Evolutionary conservation across 2,113 vertebrate genomes (phyloP).

Genomic region (Corythornis cristatus): DNA sequence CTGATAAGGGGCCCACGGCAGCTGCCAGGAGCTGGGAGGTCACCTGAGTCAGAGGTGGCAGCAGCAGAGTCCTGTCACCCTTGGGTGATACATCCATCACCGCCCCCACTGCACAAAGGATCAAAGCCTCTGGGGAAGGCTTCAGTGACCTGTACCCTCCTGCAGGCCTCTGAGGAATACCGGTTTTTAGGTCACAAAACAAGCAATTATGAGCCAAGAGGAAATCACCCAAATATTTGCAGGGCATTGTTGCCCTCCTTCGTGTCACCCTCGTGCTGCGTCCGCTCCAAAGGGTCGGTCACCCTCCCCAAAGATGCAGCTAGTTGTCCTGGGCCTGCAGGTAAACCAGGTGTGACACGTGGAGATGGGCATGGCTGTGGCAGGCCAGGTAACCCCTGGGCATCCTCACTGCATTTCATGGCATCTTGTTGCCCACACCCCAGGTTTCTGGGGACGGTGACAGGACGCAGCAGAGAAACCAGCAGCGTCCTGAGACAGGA

Average conservation of each 20-base stretch:
- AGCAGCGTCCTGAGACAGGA: not conserved
- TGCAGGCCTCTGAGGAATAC: not conserved
- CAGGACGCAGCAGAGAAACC: not conserved
- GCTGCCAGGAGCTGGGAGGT: not conserved
- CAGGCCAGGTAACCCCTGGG: not conserved
- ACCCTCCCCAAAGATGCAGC: not conserved
- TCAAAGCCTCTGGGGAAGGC: not conserved
- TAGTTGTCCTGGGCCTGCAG: not conserved
- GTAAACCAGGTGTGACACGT: not conserved
- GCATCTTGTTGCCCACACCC: not conserved
- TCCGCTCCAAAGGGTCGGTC: not conserved
- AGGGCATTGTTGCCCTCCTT: not conserved
- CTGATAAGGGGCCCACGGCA: constrained; percentile 13
- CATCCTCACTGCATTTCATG: not conserved
- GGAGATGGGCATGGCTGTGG: not conserved
- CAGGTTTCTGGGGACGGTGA: not conserved
- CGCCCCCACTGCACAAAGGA: not conserved
- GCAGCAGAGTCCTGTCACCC: not conserved
- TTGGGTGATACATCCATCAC: not conserved
- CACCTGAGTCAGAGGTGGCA: not conserved
- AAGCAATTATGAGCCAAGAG: constrained; percentile 19
- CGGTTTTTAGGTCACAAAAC: constrained; percentile 26
- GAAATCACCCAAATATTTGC: not conserved
- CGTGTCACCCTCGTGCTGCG: not conserved
- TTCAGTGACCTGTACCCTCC: not conserved